phyloP scores from a whole-genome alignment of 2,113 vertebrate genomes.

The Oxyura jamaicensis region DNA sequence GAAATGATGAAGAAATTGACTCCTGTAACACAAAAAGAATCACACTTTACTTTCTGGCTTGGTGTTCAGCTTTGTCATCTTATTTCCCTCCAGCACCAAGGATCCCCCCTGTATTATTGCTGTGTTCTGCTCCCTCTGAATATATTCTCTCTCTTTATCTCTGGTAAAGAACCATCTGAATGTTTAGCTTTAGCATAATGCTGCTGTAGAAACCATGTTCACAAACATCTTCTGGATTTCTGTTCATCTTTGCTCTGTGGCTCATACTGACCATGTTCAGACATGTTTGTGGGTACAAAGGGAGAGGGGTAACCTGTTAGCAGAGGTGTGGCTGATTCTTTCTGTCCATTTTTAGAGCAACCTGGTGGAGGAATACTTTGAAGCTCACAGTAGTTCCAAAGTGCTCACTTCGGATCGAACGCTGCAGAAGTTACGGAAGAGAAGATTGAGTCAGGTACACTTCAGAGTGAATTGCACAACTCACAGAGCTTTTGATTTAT shows the following conservation, averaged over 20 bases:
- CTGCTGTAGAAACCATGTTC: background rate
- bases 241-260: background rate
- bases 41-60: background rate
- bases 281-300: background rate
- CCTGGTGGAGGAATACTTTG: slow-evolving; percentile 94
- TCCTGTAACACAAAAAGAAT: background rate
- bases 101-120: background rate
- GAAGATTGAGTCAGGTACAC: slow-evolving; percentile 88
- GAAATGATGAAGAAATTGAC: background rate
- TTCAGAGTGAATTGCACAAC: background rate
- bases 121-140: background rate
- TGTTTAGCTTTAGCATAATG: background rate
- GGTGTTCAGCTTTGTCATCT: background rate
- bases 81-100: background rate
- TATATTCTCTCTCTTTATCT: background rate
- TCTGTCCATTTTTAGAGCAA: slow-evolving; percentile 74
- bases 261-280: background rate
- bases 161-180: background rate
- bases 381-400: slow-evolving; percentile 95
- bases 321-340: background rate
- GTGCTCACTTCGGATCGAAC: slow-evolving; percentile 94
- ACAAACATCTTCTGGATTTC: background rate
- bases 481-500: background rate
- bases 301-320: background rate
- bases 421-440: slow-evolving; percentile 86